phyloP scores from a whole-genome alignment of 2,888 invertebrate genomes.

The Melangyna quadrimaculata region DNA sequence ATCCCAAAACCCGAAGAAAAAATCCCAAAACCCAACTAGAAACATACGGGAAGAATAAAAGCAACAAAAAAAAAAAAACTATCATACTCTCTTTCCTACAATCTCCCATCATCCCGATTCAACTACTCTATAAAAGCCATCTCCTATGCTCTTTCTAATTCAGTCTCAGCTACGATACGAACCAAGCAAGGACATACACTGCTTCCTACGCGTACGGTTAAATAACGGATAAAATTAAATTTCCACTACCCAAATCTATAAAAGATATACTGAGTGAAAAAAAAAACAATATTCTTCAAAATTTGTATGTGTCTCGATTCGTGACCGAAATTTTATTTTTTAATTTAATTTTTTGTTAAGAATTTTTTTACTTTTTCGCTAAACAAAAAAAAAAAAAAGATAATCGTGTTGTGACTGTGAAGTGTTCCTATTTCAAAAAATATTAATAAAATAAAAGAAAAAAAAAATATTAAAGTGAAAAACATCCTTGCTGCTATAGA shows the following conservation, averaged over 20 bases:
- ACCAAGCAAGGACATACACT: conserved; percentile 68
- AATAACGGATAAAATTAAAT: conserved; percentile 55
- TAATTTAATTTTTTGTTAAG: background rate
- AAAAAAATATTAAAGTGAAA: conserved; percentile 46
- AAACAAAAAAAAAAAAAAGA: background rate
- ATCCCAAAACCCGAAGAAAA: background rate
- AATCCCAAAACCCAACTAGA: conserved; percentile 9
- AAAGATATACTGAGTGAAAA: conserved; percentile 19
- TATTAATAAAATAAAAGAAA: background rate
- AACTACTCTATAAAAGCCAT: conserved; percentile 76
- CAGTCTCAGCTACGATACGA: conserved; percentile 76
- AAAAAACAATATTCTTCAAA: conserved; percentile 39
- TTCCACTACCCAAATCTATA: conserved; percentile 40
- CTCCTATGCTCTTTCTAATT: conserved; percentile 73
- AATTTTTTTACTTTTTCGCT: background rate
- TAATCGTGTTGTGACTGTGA: conserved; percentile 61
- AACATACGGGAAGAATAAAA: background rate
- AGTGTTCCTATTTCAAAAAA: conserved; percentile 62
- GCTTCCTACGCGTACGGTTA: conserved; percentile 61
- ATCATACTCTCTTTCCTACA: conserved; percentile 23
- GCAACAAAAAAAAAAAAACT: background rate
- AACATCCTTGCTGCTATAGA: conserved; percentile 58
- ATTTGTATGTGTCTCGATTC: conserved; percentile 47
- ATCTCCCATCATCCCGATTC: conserved; percentile 56
- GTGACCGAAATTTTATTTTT: conserved; percentile 25